These are phyloP conservation scores for Epistrophe grossulariae DNA, from an alignment of 2,888 invertebrate species.

Conservation along the genomic window DNA sequence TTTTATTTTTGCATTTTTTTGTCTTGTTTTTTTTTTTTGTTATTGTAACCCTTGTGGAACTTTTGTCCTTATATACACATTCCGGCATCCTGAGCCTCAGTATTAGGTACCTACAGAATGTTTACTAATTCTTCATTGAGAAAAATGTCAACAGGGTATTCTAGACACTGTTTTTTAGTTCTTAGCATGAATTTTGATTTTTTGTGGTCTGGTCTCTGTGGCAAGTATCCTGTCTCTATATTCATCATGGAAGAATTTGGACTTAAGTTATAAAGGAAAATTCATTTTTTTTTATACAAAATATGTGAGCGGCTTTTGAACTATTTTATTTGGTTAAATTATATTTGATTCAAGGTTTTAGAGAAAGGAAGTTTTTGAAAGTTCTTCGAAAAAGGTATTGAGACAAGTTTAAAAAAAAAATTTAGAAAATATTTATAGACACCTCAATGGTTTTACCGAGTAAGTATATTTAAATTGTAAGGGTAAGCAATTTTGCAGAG, in stretches of 20 bases:
- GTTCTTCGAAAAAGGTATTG: no score
- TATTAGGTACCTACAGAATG: conserved; percentile 46
- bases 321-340: background rate
- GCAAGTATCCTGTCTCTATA: background rate
- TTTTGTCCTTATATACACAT: conserved; percentile 63
- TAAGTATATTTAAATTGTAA: no score
- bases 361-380: no score
- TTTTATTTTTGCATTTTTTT: background rate
- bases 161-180: background rate
- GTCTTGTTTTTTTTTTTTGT: conserved; percentile 16
- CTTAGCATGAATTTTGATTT: background rate
- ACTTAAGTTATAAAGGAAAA: background rate
- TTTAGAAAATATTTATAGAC: no score
- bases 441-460: no score
- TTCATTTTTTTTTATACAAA: background rate
- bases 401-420: no score
- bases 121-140: conserved; percentile 52
- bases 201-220: background rate
- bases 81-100: conserved; percentile 52
- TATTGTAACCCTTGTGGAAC: conserved; percentile 40
- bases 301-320: background rate
- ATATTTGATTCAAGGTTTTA: no score
- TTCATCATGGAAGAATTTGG: background rate
- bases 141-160: conserved; percentile 21
- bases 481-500: no score